Evolutionary conservation across 2,797 vertebrate genomes (phyloP), one percentile per base, ranked within the genome.

Genomic region (Petrocephalus sullivani): DNA sequence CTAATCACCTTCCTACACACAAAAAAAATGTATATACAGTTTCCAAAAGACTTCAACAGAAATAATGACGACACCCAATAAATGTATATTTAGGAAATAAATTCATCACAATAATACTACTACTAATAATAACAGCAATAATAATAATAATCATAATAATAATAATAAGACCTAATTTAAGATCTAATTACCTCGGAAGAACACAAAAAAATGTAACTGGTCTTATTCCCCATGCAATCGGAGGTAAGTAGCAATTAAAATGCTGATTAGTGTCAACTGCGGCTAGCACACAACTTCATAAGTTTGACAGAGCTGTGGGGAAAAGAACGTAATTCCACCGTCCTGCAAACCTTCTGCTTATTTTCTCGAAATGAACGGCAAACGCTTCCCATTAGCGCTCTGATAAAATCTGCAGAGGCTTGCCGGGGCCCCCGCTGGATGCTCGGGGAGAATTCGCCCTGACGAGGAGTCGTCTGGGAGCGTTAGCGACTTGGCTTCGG

Each of bases 191-290:
- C 21, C 56, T 46, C 58, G 60, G 51, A 82, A 87, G 33, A 58
- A 56, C 71, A 46, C 37, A 46, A 60, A 57, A 46, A 89, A 5
- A 91, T 91, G 92, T 95, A 94, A 95, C 94, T 93, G 93, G 92
- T 91, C 92, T 94, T 93, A 94, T 94, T 94, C 94, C 94, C 94
- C 92, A 91, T 60, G 87, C 93, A 92, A 86, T 94, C 92, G 2
- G 90, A 93, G 92, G 94, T 94, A 93, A 95, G 94, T 92, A 93
- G 94, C 95, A 95, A 96, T 95, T 96, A 95, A 94, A 93, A 85
- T 93, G 89, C 93, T 95, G 95, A 96, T 96, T 94, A 96, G 95
- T 93, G 92, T 86, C 91, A 93, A 93, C 87, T 92, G 54, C 56
- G 90, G 93, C 94, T 94, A 46, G 88, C 94, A 93, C 93, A 94